Percentiles rank a stretch among this genome's conserved stretches.
phyloP scores from a whole-genome alignment of 2,797 vertebrate species.

The Sylvilagus floridanus region DNA sequence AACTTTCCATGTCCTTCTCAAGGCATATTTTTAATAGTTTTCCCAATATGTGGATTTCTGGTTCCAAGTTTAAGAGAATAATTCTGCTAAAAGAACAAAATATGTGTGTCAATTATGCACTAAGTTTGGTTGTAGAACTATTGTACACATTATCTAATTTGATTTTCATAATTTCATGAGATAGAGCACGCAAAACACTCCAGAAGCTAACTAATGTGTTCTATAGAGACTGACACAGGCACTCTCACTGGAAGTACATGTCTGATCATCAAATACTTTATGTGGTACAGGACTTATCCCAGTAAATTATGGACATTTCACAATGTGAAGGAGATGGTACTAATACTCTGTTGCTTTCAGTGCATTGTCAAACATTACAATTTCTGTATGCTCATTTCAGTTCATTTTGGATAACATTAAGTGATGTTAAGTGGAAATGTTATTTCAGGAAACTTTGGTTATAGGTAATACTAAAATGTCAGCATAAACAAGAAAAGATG shows the following conservation, averaged over 20 bases:
- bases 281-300: background rate
- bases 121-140: background rate
- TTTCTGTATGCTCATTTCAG: background rate
- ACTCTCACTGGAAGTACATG: background rate
- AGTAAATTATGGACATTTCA: background rate
- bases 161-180: background rate
- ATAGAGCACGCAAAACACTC: background rate
- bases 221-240: background rate
- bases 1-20: background rate
- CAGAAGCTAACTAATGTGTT: background rate
- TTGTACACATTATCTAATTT: background rate
- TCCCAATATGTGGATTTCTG: background rate
- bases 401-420: background rate
- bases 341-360: background rate
- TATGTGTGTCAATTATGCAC: background rate
- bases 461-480: background rate
- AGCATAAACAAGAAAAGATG: background rate
- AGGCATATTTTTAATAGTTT: background rate
- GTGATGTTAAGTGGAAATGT: background rate
- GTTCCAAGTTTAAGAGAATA: conserved; percentile 7
- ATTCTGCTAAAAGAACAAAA: conserved; percentile 16
- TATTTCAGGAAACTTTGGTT: background rate
- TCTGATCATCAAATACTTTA: background rate
- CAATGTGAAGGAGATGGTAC: background rate
- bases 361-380: background rate